Percentiles rank a stretch among this genome's conserved stretches.
phyloP scores from a whole-genome alignment of 2,113 vertebrate species.

The Apaloderma vittatum region DNA sequence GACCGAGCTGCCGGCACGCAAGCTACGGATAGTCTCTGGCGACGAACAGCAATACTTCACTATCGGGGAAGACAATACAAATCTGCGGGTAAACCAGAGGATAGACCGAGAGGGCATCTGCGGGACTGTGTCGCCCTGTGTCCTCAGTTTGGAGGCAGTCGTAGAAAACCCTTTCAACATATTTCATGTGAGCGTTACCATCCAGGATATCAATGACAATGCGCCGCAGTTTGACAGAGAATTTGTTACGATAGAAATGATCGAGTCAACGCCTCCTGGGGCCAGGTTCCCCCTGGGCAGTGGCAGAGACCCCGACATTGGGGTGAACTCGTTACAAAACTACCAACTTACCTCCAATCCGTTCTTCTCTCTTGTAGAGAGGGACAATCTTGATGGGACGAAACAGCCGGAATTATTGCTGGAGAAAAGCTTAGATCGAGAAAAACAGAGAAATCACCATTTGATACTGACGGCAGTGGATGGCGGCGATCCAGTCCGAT shows the following conservation, averaged over 20 bases:
- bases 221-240: slow-evolving; percentile 70
- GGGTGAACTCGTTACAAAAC: slow-evolving; percentile 77
- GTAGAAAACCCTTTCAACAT: slow-evolving; percentile 83
- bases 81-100: slow-evolving; percentile 76
- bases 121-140: slow-evolving; percentile 56
- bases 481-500: slow-evolving; percentile 78
- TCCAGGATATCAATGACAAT: slow-evolving; percentile 85
- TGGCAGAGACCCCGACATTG: slow-evolving; percentile 76
- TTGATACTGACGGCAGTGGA: slow-evolving; percentile 82
- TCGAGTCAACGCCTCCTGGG: slow-evolving; percentile 70
- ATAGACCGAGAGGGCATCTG: slow-evolving; percentile 85
- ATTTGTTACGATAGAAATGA: slow-evolving; percentile 66
- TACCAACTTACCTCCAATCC: slow-evolving; percentile 78
- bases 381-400: slow-evolving; percentile 65
- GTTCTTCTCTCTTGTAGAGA: slow-evolving; percentile 71
- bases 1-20: background rate
- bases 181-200: slow-evolving; percentile 74
- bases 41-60: slow-evolving; percentile 31
- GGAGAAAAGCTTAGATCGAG: slow-evolving; percentile 80
- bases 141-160: slow-evolving; percentile 78
- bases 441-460: slow-evolving; percentile 52
- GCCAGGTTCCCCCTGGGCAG: slow-evolving; percentile 65
- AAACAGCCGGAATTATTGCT: slow-evolving; percentile 75
- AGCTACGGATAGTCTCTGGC: background rate
- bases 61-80: slow-evolving; percentile 31